Percentiles rank a stretch among this genome's conserved stretches.
phyloP scores from a whole-genome alignment of 2,797 vertebrate genomes.

The Myripristis jacobus region DNA sequence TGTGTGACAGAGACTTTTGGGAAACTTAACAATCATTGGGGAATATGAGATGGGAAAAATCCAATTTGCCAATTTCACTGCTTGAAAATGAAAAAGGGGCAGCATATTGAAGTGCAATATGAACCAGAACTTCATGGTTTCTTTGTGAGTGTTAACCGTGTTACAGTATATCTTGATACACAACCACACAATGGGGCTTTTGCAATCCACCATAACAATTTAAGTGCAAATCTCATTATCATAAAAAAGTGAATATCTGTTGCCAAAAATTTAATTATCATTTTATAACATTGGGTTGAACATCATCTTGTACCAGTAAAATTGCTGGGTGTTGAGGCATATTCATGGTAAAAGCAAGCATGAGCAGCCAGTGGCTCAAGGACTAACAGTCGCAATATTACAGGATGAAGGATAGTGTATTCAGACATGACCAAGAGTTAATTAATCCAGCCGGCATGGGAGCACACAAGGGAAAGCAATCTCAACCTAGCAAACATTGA shows the following conservation, averaged over 20 bases:
- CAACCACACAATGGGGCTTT: neutral
- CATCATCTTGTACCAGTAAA: constrained; percentile 17
- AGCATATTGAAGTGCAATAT: constrained; percentile 35
- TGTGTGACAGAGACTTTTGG: constrained; percentile 23
- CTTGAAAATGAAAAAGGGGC: constrained; percentile 39
- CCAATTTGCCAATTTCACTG: constrained; percentile 33
- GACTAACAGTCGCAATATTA: neutral
- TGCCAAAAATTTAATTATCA: constrained; percentile 16
- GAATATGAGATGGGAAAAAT: constrained; percentile 14
- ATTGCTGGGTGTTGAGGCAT: neutral
- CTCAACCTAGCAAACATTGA: constrained; percentile 48
- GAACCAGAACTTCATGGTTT: constrained; percentile 58
- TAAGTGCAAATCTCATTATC: constrained; percentile 29
- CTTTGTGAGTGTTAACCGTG: constrained; percentile 55
- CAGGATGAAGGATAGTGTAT: constrained; percentile 5
- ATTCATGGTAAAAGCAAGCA: neutral
- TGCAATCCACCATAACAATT: constrained; percentile 42
- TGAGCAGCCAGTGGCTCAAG: neutral
- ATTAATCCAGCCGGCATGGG: constrained; percentile 45
- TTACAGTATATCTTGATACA: constrained; percentile 35
- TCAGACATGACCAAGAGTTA: constrained; percentile 21
- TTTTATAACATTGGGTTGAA: constrained; percentile 24
- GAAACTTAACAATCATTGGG: constrained; percentile 29
- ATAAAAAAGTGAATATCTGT: constrained; percentile 16
- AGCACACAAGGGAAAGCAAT: constrained; percentile 34